Base-by-base conservation (phyloP, 1,140 invertebrate species). In the Diorhabda sublineata region DNA sequence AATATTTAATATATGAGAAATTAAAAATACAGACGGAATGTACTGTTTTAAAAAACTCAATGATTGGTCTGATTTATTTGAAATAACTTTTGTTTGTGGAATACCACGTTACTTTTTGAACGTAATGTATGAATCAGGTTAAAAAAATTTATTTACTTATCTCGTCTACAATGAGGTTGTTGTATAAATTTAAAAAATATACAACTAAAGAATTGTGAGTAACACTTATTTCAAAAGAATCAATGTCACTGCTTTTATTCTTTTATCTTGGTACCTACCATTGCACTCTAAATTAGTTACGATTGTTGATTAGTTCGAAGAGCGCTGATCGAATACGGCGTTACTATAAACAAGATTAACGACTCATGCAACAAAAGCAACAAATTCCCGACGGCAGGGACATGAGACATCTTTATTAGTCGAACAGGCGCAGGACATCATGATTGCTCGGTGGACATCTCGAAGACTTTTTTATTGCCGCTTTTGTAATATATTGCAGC, bases 281-380 rank as follows among this genome's bases (percentile, higher is more conserved):
- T 7, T n/a, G 6, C n/a, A n/a, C 6, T n/a, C n/a, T n/a, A n/a
- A n/a, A 7, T n/a, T 6, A 56, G 6, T 56, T n/a, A 7, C 61
- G 44, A 61, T 58, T 47, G 42, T 60, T 44, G 69, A 71, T 71
- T 71, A 64, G 64, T 64, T 45, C 43, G 64, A 67, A 67, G 11
- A 56, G 59, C 56, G 26, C 63, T 70, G 67, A 73, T 73, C 47
- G 62, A 70, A 61, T 42, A 60, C 66, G 41, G 71, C 71, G 66
- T 73, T 69, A 73, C 69, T 71, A 65, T 69, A 73, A 71, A 73
- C 57, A 66, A 66, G 66, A 71, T 73, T 73, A 71, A 67, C 45
- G 68, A 69, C 8, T 66, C 68, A 57, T 66, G 64, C 66, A 69
- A 69, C 68, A 66, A 66, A 69, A 72, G 64, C 71, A 45, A 69